phyloP scores from a whole-genome alignment of 2,888 invertebrate genomes.

The Tipula vernalis region DNA sequence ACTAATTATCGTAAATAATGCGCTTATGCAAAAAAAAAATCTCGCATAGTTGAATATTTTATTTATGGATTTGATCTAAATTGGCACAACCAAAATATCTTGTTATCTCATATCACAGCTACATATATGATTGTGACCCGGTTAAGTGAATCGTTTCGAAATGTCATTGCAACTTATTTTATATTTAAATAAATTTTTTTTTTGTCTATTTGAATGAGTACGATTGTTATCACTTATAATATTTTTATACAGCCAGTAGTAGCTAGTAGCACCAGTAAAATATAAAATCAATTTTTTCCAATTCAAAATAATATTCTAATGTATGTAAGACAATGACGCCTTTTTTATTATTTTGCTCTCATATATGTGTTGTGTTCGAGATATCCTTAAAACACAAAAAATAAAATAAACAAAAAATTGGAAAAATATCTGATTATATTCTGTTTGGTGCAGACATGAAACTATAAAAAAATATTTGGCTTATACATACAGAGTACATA shows the following conservation, averaged over 20 bases:
- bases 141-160: neutral
- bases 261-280: neutral
- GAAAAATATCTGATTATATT: neutral
- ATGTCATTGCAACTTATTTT: neutral
- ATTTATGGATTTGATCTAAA: neutral
- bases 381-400: neutral
- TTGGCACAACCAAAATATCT: neutral
- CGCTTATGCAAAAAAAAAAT: neutral
- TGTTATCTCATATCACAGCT: neutral
- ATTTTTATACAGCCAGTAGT: neutral
- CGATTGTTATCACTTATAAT: neutral
- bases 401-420: neutral
- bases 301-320: neutral
- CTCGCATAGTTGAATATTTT: neutral
- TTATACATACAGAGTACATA: neutral
- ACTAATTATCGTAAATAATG: neutral
- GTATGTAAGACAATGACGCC: conserved; percentile 4
- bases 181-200: neutral
- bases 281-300: neutral
- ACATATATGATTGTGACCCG: neutral
- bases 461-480: neutral
- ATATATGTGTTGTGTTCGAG: neutral
- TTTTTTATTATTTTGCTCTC: neutral
- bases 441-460: neutral
- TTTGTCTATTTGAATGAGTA: neutral